Conservation (phyloP, 2,113 vertebrate genomes). For the Corythoichthys intestinalis region DNA sequence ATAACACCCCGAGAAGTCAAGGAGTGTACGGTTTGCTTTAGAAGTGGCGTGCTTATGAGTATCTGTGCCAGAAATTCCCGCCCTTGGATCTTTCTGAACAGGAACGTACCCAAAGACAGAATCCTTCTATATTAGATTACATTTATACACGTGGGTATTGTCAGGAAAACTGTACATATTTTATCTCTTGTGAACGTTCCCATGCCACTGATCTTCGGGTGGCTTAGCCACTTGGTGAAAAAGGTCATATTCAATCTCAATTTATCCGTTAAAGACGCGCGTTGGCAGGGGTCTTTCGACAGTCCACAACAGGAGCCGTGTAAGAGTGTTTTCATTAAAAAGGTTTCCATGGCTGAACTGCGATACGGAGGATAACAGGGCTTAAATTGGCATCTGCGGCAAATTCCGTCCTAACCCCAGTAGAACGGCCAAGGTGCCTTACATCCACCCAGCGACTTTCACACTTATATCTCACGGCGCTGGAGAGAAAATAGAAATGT, state of each 20-base stretch:
- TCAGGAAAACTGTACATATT: slow-evolving; percentile 27
- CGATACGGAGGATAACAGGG: slow-evolving; percentile 69
- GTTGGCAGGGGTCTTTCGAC: slow-evolving; percentile 62
- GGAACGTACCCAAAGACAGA: slow-evolving; percentile 7
- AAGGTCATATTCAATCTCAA: slow-evolving; percentile 70
- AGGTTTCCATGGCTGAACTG: slow-evolving; percentile 62
- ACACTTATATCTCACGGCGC: slow-evolving; percentile 58
- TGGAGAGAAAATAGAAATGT: slow-evolving; percentile 46
- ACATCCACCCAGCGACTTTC: slow-evolving; percentile 61
- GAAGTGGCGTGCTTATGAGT: not conserved
- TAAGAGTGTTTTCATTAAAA: slow-evolving; percentile 70
- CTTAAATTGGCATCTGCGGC: slow-evolving; percentile 73
- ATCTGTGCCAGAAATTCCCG: not conserved
- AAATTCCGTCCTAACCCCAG: slow-evolving; percentile 67
- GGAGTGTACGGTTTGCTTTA: not conserved
- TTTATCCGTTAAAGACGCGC: slow-evolving; percentile 72
- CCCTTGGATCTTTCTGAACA: not conserved
- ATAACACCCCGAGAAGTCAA: not conserved
- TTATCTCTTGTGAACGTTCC: slow-evolving; percentile 55
- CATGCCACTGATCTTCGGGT: slow-evolving; percentile 61
- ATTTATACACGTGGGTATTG: slow-evolving; percentile 21
- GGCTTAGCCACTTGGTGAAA: slow-evolving; percentile 60
- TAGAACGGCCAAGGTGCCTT: slow-evolving; percentile 59
- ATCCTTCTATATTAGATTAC: slow-evolving; percentile 11
- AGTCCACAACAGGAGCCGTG: slow-evolving; percentile 58